A percentile compares a stretch with the other conserved stretches of the same genome.
phyloP scores from a whole-genome alignment of 1,140 invertebrate genomes.

The Pseudomyrmex flavicornis region DNA sequence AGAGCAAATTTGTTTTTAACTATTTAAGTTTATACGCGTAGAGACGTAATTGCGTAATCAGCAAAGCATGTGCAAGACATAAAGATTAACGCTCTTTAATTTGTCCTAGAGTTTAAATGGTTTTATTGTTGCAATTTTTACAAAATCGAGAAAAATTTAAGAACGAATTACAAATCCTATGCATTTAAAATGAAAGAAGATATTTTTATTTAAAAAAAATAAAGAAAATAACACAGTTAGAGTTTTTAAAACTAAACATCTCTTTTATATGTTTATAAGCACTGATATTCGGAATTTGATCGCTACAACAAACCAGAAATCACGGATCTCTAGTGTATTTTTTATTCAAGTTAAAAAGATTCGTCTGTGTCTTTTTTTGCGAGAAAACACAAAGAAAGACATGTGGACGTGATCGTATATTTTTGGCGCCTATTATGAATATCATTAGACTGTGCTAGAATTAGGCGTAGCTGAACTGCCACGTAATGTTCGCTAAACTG shows the following conservation, averaged over 20 bases:
- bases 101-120: neutral
- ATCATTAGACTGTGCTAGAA: slow-evolving; percentile 31
- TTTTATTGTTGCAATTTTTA: neutral
- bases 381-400: slow-evolving; percentile 16
- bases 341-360: neutral
- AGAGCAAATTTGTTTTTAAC: neutral
- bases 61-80: slow-evolving; percentile 71
- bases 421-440: slow-evolving; percentile 17
- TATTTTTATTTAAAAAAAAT: neutral
- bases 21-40: slow-evolving; percentile 66
- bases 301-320: neutral
- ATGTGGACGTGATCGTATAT: slow-evolving; percentile 27
- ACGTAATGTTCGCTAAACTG: slow-evolving; percentile 29
- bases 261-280: neutral
- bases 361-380: slow-evolving; percentile 19
- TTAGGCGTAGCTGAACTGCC: slow-evolving; percentile 42
- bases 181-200: neutral
- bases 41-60: slow-evolving; percentile 76
- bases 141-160: neutral
- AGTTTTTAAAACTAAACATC: no score
- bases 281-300: no score
- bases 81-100: slow-evolving; percentile 28
- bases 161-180: neutral
- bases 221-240: no score
- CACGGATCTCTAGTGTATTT: neutral